A percentile compares a stretch with the other conserved stretches of the same genome.
These are phyloP conservation scores for Sebastolobus alascanus DNA, from an alignment of 2,797 vertebrate genomes.

Conservation along the genomic window DNA sequence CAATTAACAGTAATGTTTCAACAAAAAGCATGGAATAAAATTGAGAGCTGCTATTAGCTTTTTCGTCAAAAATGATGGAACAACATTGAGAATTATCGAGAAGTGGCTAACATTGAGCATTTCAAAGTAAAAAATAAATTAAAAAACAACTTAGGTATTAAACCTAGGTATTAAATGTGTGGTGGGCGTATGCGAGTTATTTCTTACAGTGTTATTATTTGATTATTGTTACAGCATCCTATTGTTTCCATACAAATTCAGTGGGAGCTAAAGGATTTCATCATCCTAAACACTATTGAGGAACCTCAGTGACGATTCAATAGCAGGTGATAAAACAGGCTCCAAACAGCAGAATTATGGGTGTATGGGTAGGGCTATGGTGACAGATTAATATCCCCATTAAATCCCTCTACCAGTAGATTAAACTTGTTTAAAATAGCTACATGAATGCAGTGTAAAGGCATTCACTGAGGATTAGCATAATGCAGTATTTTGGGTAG, in stretches of 20 bases:
- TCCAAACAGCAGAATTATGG: constrained; percentile 44
- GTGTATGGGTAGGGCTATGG: constrained; percentile 42
- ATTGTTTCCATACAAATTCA: constrained; percentile 26
- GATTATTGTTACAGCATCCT: constrained; percentile 41
- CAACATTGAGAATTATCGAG: not conserved
- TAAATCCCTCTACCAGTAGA: constrained; percentile 61
- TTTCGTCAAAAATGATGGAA: not conserved
- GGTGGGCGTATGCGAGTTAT: constrained; percentile 21
- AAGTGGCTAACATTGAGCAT: not conserved
- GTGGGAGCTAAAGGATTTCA: constrained; percentile 46
- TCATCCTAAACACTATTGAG: constrained; percentile 29
- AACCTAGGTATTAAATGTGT: constrained; percentile 11
- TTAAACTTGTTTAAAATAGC: constrained; percentile 67
- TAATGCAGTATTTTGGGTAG: constrained; percentile 28
- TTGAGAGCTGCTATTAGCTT: not conserved
- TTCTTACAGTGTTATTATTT: constrained; percentile 24
- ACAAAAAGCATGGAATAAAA: not conserved
- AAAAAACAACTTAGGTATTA: too few relatives aligned
- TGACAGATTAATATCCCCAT: constrained; percentile 66
- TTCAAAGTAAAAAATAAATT: not conserved
- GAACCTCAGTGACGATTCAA: constrained; percentile 33
- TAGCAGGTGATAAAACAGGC: constrained; percentile 45
- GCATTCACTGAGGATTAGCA: constrained; percentile 65
- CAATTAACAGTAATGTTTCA: not conserved
- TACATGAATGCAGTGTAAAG: constrained; percentile 37